Conservation (phyloP, 1,140 invertebrate genomes). For the Tigriopus japonicus region DNA sequence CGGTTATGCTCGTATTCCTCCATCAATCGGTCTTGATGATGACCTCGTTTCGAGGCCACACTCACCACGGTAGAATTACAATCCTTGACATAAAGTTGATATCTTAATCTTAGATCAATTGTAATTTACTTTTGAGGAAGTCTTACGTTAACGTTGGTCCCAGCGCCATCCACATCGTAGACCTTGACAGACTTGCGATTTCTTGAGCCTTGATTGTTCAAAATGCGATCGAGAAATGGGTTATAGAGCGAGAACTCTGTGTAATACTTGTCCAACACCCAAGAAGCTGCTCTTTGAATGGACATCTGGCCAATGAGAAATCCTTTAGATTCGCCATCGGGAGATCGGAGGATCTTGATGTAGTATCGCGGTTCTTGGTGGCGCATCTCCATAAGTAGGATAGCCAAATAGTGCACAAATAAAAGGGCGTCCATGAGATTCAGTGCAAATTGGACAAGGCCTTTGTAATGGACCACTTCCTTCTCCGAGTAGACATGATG, state of each 20-base stretch:
- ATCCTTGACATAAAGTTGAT: slow-evolving; percentile 3
- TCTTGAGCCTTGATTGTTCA: slow-evolving; percentile 42
- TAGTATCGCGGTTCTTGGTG: slow-evolving; percentile 75
- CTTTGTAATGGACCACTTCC: slow-evolving; percentile 24
- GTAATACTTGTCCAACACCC: slow-evolving; percentile 85
- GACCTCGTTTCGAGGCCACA: slow-evolving; percentile 36
- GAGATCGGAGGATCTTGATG: slow-evolving; percentile 74
- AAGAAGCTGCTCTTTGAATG: slow-evolving; percentile 83
- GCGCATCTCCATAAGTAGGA: slow-evolving; percentile 74
- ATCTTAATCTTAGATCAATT: not conserved
- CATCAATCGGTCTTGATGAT: slow-evolving; percentile 91
- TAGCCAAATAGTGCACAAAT: slow-evolving; percentile 84
- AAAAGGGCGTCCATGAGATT: slow-evolving; percentile 77
- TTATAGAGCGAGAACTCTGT: slow-evolving; percentile 91
- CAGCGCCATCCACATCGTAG: slow-evolving; percentile 75
- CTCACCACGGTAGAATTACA: slow-evolving; percentile 15
- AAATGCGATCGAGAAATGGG: slow-evolving; percentile 76
- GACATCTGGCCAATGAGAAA: slow-evolving; percentile 78
- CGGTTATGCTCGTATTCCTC: slow-evolving; percentile 92
- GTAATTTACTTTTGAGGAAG: not conserved
- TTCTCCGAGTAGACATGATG: slow-evolving; percentile 47
- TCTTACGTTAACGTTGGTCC: slow-evolving; percentile 17
- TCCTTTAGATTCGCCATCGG: slow-evolving; percentile 52
- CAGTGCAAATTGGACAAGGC: slow-evolving; percentile 69
- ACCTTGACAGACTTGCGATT: slow-evolving; percentile 59